Evolutionary conservation across 2,797 vertebrate species (phyloP).

Genomic region (Phalloptychus januarius): DNA sequence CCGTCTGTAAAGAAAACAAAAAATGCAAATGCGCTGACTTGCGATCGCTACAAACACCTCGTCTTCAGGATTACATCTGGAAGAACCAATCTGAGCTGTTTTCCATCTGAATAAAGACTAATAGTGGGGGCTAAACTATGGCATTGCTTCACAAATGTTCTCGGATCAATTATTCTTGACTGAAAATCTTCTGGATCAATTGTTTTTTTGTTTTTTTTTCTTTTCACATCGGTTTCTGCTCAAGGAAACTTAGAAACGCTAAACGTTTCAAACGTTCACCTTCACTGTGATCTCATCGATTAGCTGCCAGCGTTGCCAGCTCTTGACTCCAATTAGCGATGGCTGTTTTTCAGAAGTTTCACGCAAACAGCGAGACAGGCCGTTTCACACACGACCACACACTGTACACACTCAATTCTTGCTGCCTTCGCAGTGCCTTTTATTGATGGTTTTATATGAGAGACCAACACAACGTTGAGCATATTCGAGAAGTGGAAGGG

Average conservation of each 20-base stretch:
- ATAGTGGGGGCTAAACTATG: neutral
- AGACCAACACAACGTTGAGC: neutral
- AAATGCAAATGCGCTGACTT: neutral
- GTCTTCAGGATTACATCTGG: neutral
- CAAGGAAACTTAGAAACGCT: neutral
- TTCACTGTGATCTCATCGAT: neutral
- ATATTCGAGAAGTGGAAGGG: neutral
- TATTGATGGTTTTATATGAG: neutral
- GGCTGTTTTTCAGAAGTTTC: neutral
- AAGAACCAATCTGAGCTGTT: neutral
- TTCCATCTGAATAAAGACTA: slow-evolving; percentile 8
- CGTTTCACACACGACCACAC: neutral
- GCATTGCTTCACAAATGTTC: neutral
- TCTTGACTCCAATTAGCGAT: neutral
- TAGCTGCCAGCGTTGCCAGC: neutral
- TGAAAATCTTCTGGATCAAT: neutral
- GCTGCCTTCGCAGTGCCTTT: neutral
- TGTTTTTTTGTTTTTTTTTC: neutral
- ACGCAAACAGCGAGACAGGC: neutral
- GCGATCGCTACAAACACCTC: neutral
- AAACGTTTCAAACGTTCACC: neutral
- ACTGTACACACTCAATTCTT: neutral
- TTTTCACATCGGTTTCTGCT: neutral
- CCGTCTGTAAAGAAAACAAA: neutral
- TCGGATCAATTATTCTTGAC: neutral